Conservation (phyloP, 2,797 vertebrate species). For the Anabacerthia variegaticeps region DNA sequence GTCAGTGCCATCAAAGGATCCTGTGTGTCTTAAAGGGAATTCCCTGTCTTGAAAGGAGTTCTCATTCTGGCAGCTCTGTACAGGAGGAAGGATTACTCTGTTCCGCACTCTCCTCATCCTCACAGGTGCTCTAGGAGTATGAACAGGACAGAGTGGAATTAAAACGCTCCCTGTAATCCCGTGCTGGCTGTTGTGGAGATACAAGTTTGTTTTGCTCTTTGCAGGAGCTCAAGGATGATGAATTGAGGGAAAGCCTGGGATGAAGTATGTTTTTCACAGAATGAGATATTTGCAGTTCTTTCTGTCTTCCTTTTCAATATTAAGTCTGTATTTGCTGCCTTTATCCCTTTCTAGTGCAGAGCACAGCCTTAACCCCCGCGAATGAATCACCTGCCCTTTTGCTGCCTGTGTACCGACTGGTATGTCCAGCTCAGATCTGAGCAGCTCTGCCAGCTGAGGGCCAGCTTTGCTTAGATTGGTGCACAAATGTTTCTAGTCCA, state of each 20-base stretch:
- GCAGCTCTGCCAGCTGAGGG: background rate
- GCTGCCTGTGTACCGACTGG: rapidly evolving
- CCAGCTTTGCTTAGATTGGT: background rate
- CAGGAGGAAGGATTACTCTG: background rate
- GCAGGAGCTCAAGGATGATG: background rate
- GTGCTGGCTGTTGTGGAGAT: background rate
- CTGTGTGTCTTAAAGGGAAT: background rate
- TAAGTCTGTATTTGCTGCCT: background rate
- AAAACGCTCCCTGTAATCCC: background rate
- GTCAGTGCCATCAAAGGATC: background rate
- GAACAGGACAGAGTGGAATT: background rate
- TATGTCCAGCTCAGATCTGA: background rate
- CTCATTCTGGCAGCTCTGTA: background rate
- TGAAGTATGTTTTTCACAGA: background rate
- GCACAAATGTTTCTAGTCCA: background rate
- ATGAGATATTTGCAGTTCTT: rapidly evolving
- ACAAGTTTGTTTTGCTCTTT: background rate
- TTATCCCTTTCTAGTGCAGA: background rate
- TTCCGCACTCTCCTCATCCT: background rate
- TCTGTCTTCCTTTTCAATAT: background rate
- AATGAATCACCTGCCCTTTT: background rate
- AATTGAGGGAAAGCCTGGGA: background rate
- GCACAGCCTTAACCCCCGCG: rapidly evolving
- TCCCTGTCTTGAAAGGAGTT: background rate
- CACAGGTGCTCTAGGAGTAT: background rate